Evolutionary conservation across 2,888 invertebrate species (phyloP).

Genomic region (Psylliodes chrysocephalus): DNA sequence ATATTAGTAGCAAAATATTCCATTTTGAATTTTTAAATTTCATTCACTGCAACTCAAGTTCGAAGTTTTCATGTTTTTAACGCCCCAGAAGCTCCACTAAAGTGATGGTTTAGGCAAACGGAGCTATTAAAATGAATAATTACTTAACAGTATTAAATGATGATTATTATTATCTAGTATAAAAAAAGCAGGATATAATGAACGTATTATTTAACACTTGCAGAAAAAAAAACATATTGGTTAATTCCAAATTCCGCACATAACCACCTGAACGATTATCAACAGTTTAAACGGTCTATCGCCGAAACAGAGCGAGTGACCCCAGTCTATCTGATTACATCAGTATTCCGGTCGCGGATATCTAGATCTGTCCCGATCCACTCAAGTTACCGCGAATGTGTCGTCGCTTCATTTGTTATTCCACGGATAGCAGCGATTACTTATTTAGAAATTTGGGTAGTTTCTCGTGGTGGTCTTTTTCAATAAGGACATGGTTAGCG

Average conservation of each 20-base stretch:
- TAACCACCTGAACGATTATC: slow-evolving; percentile 50
- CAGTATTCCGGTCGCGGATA: slow-evolving; percentile 55
- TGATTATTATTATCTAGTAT: too few species aligned
- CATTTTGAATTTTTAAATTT: too few species aligned
- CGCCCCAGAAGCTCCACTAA: too few species aligned
- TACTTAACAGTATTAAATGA: too few species aligned
- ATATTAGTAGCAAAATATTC: too few species aligned
- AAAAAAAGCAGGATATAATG: too few species aligned
- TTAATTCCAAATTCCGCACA: slow-evolving; percentile 21
- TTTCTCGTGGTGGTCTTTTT: slow-evolving; percentile 17
- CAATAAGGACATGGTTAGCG: slow-evolving; percentile 37
- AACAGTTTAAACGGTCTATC: slow-evolving; percentile 53
- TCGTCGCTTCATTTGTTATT: slow-evolving; percentile 56
- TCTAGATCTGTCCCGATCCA: slow-evolving; percentile 59
- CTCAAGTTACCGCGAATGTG: slow-evolving; percentile 54
- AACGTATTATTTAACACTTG: too few species aligned
- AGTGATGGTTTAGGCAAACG: too few species aligned
- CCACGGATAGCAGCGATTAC: slow-evolving; percentile 43
- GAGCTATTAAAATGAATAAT: too few species aligned
- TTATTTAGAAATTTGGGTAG: slow-evolving; percentile 29
- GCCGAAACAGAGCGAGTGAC: slow-evolving; percentile 4
- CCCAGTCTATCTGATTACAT: slow-evolving; percentile 59
- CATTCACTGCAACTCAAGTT: too few species aligned
- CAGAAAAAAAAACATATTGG: too few species aligned
- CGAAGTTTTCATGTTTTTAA: too few species aligned